Percentiles rank a stretch among this genome's conserved stretches.
Conservation (phyloP, 2,797 vertebrate genomes). For the Buphagus erythrorhynchus region DNA sequence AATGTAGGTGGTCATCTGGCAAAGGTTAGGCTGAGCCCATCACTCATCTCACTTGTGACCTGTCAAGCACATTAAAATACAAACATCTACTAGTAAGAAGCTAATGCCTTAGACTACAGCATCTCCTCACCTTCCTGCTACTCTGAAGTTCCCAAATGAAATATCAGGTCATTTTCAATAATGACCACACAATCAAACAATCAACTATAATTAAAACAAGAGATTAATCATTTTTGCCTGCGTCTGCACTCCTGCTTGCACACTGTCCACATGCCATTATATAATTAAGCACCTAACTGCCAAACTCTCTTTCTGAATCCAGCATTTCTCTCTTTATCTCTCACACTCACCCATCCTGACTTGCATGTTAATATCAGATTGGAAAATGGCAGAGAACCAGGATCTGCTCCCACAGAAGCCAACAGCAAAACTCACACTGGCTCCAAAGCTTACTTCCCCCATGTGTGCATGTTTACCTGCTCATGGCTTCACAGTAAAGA, state of each 20-base stretch:
- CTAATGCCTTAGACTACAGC: not conserved
- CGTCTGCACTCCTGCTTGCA: constrained; percentile 50
- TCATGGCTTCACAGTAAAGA: not conserved
- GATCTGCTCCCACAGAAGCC: not conserved
- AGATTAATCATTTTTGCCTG: constrained; percentile 58
- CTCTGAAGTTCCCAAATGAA: constrained; percentile 49
- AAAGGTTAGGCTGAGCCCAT: constrained; percentile 60
- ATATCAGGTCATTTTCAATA: constrained; percentile 60
- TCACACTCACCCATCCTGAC: constrained; percentile 50
- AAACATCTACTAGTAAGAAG: not conserved
- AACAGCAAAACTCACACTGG: not conserved
- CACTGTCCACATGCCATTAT: constrained; percentile 15
- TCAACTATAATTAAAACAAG: constrained; percentile 40
- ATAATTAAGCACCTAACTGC: constrained; percentile 67
- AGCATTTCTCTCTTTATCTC: constrained; percentile 9
- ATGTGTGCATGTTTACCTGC: not conserved
- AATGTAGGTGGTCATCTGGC: constrained; percentile 60
- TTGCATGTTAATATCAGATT: constrained; percentile 70
- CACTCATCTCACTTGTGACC: constrained; percentile 49
- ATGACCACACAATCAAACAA: constrained; percentile 40
- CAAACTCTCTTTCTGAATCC: constrained; percentile 63
- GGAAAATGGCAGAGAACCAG: constrained; percentile 14
- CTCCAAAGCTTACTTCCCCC: not conserved
- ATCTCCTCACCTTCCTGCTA: constrained; percentile 7
- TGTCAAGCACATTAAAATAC: constrained; percentile 41